Conservation (phyloP, 2,797 vertebrate species). For the Cirrhinus molitorella region DNA sequence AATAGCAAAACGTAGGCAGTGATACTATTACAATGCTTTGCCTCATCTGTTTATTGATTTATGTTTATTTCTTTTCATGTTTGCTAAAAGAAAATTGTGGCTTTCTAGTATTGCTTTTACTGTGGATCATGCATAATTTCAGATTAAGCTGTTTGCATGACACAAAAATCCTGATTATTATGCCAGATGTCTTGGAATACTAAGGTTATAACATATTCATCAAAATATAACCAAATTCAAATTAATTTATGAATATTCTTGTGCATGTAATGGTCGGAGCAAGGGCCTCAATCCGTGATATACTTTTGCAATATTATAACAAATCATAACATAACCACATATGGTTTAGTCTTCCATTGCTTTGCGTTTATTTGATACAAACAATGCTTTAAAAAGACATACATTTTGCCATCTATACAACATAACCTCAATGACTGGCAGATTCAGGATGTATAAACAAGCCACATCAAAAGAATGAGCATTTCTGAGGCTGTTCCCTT, state of each 20-base stretch:
- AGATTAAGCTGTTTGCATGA: no score
- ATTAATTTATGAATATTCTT: background rate
- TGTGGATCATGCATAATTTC: background rate
- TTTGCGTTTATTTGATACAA: background rate
- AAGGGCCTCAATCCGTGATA: background rate
- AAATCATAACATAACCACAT: background rate
- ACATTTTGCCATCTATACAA: background rate
- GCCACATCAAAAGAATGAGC: background rate
- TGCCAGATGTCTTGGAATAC: background rate
- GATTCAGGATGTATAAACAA: background rate
- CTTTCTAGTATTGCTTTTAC: background rate
- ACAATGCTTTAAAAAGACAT: constrained; percentile 9
- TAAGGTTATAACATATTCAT: background rate
- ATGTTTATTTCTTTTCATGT: background rate
- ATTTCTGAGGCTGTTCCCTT: background rate
- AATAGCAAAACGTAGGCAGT: background rate
- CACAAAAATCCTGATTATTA: no score
- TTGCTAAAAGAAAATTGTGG: background rate
- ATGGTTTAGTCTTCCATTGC: background rate
- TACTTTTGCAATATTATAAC: background rate
- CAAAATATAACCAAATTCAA: background rate
- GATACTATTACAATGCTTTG: background rate
- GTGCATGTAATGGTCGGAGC: background rate
- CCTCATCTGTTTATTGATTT: background rate
- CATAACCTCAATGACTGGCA: background rate